Evolutionary conservation across 2,888 invertebrate genomes (phyloP).

Genomic region (Adelognathus sp.): DNA sequence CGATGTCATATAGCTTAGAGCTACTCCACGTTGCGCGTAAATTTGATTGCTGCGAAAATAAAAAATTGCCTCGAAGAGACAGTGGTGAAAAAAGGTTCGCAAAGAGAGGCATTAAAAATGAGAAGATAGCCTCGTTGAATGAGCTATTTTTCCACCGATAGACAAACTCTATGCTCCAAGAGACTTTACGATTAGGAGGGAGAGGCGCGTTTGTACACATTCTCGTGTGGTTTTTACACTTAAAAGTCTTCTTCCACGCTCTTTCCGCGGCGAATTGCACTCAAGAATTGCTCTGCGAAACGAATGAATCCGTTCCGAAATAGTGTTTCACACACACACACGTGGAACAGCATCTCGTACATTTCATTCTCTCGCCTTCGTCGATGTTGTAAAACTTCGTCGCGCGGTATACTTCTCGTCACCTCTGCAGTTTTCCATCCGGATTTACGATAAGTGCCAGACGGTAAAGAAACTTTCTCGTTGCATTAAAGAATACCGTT

Average conservation of each 20-base stretch:
- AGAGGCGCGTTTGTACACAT: slow-evolving; percentile 8
- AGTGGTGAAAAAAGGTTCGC: not conserved
- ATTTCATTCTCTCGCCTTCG: slow-evolving; percentile 21
- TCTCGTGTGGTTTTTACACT: not conserved
- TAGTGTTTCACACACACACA: no score
- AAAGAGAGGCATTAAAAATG: slow-evolving; percentile 28
- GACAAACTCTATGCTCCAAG: slow-evolving; percentile 48
- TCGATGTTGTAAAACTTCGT: slow-evolving; percentile 43
- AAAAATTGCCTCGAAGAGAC: not conserved
- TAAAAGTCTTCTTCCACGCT: slow-evolving; percentile 12
- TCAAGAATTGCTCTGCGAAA: slow-evolving; percentile 37
- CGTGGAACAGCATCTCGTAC: slow-evolving; percentile 3
- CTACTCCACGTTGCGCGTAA: not conserved
- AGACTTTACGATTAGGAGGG: slow-evolving; percentile 35
- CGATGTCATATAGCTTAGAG: not conserved
- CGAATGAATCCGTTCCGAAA: slow-evolving; percentile 47
- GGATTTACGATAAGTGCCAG: slow-evolving; percentile 51
- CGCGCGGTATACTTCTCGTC: slow-evolving; percentile 25
- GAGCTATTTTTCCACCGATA: slow-evolving; percentile 24
- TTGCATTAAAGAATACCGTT: slow-evolving; percentile 5
- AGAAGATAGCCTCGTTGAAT: not conserved
- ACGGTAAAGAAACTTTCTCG: slow-evolving; percentile 33
- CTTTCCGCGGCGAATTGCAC: slow-evolving; percentile 26
- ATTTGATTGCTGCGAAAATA: not conserved
- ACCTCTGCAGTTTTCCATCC: slow-evolving; percentile 21